Percentiles rank a stretch among this genome's conserved stretches.
Evolutionary conservation across 2,113 vertebrate genomes (phyloP).

Genomic region (Tupaia chinensis): DNA sequence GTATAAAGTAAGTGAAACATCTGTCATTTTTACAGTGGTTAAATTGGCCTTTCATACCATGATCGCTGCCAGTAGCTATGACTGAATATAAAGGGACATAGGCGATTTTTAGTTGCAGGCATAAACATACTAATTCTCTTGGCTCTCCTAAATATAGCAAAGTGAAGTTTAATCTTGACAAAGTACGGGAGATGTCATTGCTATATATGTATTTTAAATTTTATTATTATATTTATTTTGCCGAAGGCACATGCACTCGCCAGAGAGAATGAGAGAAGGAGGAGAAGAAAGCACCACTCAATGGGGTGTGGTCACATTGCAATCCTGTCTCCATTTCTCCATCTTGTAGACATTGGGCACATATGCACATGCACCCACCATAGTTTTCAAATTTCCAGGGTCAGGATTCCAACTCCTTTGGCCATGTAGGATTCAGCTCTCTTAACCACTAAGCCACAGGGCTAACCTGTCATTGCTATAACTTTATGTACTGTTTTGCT

Average conservation of each 20-base stretch:
- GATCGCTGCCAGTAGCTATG: not conserved
- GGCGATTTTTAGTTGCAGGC: conserved; percentile 48
- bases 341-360: too few species aligned
- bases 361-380: too few species aligned
- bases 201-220: not conserved
- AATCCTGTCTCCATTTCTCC: too few species aligned
- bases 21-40: conserved; percentile 8
- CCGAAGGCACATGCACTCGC: too few species aligned
- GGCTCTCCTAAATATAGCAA: conserved; percentile 41
- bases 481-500: not conserved
- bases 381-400: too few species aligned
- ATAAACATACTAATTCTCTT: conserved; percentile 57
- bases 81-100: conserved; percentile 22
- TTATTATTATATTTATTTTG: too few species aligned
- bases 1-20: conserved; percentile 24
- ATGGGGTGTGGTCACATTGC: too few species aligned
- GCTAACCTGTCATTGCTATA: not conserved
- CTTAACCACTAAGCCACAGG: too few species aligned
- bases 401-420: too few species aligned
- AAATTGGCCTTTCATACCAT: conserved; percentile 8
- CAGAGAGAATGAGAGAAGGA: too few species aligned
- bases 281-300: too few species aligned
- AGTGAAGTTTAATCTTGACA: not conserved
- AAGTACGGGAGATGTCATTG: conserved; percentile 47
- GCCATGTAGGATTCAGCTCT: too few species aligned